phyloP scores from a whole-genome alignment of 2,888 invertebrate species.

The Diabrotica balteata region DNA sequence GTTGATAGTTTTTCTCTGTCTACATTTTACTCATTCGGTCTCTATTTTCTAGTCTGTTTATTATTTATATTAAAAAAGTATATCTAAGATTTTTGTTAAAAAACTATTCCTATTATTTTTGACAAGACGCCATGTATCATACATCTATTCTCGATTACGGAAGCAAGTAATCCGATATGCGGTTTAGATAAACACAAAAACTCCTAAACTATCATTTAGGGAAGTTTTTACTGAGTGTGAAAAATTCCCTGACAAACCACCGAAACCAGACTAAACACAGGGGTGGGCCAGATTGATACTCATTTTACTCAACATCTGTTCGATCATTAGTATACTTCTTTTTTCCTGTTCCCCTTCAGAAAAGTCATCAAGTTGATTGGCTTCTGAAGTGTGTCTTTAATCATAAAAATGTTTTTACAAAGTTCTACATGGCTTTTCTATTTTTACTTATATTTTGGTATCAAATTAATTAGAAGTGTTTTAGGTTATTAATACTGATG shows the following conservation, averaged over 20 bases:
- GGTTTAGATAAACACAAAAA: background rate
- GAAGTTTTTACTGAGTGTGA: constrained; percentile 2
- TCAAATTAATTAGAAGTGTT: no score
- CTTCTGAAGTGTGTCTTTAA: background rate
- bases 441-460: no score
- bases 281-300: constrained; percentile 6
- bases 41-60: no score
- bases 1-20: no score
- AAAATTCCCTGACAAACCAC: constrained; percentile 4
- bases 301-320: constrained; percentile 7
- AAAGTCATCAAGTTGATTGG: background rate
- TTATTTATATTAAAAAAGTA: no score
- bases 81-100: no score
- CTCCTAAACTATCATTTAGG: constrained; percentile 1
- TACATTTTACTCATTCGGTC: no score
- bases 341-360: background rate
- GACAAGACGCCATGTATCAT: no score
- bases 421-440: no score
- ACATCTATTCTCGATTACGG: background rate
- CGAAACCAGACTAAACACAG: constrained; percentile 7
- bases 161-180: constrained; percentile 1
- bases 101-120: no score
- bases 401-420: background rate
- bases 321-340: constrained; percentile 2
- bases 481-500: no score